phyloP scores from a whole-genome alignment of 2,113 vertebrate species.

The Esox niger region DNA sequence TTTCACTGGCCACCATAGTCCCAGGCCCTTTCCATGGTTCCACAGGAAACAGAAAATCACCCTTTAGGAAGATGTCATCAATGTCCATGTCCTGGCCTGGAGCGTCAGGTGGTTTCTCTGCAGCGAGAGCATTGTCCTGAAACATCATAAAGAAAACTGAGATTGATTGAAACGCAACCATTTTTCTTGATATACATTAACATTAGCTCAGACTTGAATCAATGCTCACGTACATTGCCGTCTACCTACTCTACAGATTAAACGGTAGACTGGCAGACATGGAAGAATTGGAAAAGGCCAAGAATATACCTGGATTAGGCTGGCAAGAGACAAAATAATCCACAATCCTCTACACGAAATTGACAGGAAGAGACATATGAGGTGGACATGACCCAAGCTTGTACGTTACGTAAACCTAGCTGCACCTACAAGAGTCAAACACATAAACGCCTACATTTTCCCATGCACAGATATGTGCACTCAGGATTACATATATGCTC shows the following conservation, averaged over 20 bases:
- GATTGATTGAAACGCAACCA: not conserved
- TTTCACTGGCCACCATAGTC: conserved; percentile 39
- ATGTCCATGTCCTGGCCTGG: conserved; percentile 49
- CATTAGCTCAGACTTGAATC: not conserved
- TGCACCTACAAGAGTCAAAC: too few species aligned
- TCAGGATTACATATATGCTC: not conserved
- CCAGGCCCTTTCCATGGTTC: conserved; percentile 47
- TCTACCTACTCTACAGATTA: not conserved
- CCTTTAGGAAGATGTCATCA: conserved; percentile 45
- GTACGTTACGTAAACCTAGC: not conserved
- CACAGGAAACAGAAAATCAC: conserved; percentile 59
- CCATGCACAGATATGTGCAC: conserved; percentile 2
- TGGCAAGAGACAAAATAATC: conserved; percentile 7
- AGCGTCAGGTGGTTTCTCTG: conserved; percentile 68
- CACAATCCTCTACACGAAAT: not conserved
- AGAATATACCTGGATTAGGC: conserved; percentile 6
- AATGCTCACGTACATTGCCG: not conserved
- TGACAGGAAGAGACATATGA: not conserved
- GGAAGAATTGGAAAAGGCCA: not conserved
- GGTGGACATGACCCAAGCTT: not conserved
- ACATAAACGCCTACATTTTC: not conserved
- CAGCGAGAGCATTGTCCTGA: conserved; percentile 68
- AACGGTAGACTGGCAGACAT: not conserved
- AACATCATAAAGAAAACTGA: conserved; percentile 3
- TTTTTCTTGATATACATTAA: not conserved